Evolutionary conservation across 1,140 invertebrate species (phyloP), one percentile per base, ranked within the genome.

Genomic region (Drosophila jambulina): DNA sequence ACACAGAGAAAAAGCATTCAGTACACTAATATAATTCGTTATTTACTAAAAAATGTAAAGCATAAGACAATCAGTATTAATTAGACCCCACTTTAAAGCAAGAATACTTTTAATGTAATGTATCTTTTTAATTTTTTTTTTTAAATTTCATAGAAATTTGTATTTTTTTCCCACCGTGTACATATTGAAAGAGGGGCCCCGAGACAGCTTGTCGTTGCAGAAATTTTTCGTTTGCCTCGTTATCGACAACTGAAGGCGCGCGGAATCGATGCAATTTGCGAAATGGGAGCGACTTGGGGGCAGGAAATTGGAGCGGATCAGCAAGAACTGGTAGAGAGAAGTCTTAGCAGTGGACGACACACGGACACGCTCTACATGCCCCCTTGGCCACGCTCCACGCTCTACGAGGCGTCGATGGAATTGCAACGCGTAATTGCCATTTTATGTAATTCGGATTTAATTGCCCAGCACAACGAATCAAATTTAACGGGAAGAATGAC

Each of bases 231-330:
- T 69, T 57, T 57, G 19, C 27, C 15, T 46, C 62, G 45, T 46
- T 70, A 45, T 29, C 48, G 29, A 53, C 32, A 23, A 68, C 25
- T 57, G 69, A 65, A 46, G 42, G 21, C 23, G 23, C 53, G n/a
- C 17, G 49, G 34, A 58, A 71, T 71, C 53, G 29, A 71, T 60
- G 65, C 67, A 60, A 23, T 72, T 74, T 49, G 65, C 65, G 29
- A 71, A 71, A 58, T 59, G 57, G 53, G 53, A 71, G 69, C 67
- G 21, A 48, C 36, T 57, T 8, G 19, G 34, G 34, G 69, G 34
- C 53, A 51, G 68, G 36, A 74, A 74, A 72, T 72, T 72, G 70
- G 70, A 74, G 70, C 70, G 70, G 54, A 72, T 74, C 70, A 72
- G 54, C 21, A 45, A 36, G 69, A 71, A 67, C 29, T 67, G 67